Conservation (phyloP, 1,140 invertebrate genomes). For the Brachionus rotundiformis region DNA sequence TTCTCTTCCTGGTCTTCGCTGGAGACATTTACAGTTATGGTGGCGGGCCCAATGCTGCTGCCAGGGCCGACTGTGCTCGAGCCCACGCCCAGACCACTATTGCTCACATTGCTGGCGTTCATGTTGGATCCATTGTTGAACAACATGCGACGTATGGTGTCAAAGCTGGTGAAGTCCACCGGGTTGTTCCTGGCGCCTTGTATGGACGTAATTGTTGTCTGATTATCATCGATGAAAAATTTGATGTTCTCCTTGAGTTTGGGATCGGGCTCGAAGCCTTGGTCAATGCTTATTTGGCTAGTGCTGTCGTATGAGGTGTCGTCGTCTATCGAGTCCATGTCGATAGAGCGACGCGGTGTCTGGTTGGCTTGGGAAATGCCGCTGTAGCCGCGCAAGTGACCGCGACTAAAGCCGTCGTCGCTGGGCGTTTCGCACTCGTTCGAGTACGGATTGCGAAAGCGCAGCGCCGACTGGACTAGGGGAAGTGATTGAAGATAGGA, state of each 20-base stretch:
- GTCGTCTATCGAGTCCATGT: conserved; percentile 41
- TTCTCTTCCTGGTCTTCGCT: background rate
- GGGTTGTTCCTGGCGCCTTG: background rate
- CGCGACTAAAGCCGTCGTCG: background rate
- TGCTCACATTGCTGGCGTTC: conserved; percentile 35
- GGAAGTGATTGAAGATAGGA: background rate
- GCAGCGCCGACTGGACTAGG: background rate
- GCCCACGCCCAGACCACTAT: background rate
- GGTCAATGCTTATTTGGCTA: conserved; percentile 42
- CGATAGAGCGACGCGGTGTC: conserved; percentile 35
- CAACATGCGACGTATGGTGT: background rate
- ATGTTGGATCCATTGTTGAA: conserved; percentile 24
- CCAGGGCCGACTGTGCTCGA: background rate
- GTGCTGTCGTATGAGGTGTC: conserved; percentile 45
- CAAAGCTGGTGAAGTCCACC: conserved; percentile 25
- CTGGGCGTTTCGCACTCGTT: background rate
- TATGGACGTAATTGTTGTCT: background rate
- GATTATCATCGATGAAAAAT: background rate
- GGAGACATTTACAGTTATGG: background rate
- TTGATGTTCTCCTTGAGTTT: background rate
- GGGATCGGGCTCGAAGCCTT: background rate
- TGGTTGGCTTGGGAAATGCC: background rate
- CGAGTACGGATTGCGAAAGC: conserved; percentile 20
- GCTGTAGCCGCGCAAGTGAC: background rate
- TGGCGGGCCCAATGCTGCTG: background rate